phyloP scores from a whole-genome alignment of 2,797 vertebrate genomes.

The Buphagus erythrorhynchus region DNA sequence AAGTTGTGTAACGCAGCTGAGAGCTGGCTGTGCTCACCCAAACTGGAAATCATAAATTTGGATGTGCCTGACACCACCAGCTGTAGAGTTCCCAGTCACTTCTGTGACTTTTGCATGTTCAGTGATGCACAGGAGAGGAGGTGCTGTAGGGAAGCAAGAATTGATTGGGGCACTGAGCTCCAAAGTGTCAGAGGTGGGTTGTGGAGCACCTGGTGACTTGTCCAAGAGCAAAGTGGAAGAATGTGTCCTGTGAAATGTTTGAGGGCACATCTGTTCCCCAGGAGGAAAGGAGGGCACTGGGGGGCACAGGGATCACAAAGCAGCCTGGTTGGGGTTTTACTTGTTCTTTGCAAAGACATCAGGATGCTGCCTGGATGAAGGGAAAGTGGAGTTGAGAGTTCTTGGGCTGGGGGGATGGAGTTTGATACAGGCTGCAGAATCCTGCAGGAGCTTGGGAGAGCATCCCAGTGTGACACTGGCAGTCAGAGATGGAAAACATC shows the following conservation, averaged over 20 bases:
- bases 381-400: neutral
- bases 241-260: accelerated
- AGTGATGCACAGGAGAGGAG: neutral
- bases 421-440: neutral
- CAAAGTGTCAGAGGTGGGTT: neutral
- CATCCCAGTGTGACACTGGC: accelerated
- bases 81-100: neutral
- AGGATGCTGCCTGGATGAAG: neutral
- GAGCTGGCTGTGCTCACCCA: neutral
- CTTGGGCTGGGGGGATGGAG: neutral
- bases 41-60: neutral
- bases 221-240: accelerated
- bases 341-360: neutral
- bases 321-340: accelerated
- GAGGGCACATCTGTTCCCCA: neutral
- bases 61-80: neutral
- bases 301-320: neutral
- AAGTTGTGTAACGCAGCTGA: neutral
- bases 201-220: neutral
- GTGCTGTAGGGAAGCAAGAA: neutral
- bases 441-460: neutral
- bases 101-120: too few species aligned
- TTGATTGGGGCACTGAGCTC: neutral
- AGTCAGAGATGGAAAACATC: neutral
- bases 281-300: neutral